Base-by-base conservation (phyloP, 2,113 vertebrate genomes). In the Brienomyrus brachyistius region DNA sequence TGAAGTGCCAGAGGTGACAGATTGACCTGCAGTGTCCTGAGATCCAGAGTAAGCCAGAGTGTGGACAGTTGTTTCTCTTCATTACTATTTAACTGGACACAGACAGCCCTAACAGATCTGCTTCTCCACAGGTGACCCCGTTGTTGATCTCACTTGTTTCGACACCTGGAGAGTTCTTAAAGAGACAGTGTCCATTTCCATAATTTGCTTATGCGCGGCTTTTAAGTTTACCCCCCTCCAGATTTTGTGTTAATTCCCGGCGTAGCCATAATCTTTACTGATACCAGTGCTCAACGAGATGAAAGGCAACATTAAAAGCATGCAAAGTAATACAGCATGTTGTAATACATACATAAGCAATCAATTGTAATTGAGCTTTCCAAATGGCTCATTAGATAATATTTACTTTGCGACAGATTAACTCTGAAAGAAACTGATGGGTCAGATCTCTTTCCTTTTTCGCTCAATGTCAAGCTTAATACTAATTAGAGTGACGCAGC, bases 381-480 rank as follows among this genome's bases (percentile, higher is more conserved):
- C 21, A 90, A 93, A 91, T 91, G 86, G 80, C 89, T 80, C 54
- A 91, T 92, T 89, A 90, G 88, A 88, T 92, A 91, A 90, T 91
- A 91, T 94, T 91, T 92, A 90, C 82, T 90, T 92, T 80, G 74
- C 56, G 15, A 83, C 89, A 92, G 91, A 92, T 91, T 87, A 91
- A 92, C 48, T 89, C 23, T 9, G 66, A 88, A 91, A 40, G 91
- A 90, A 88, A 74, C 54, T 56, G 80, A 43, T 50, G 43, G 47
- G 87, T 35, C 66, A 87, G 62, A 91, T 85, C 54, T 91, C 70
- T 88, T 54, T 89, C 35, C 11, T 11, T 88, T 88, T 89, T 90
- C 27, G 45, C 50, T 91, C 82, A 80, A 85, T 89, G 70, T 88
- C 23, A 85, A 88, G 66, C 85, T 89, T 92, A 90, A 88, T 7